Evolutionary conservation across 2,888 invertebrate species (phyloP).

Genomic region (Andrena haemorrhoa): DNA sequence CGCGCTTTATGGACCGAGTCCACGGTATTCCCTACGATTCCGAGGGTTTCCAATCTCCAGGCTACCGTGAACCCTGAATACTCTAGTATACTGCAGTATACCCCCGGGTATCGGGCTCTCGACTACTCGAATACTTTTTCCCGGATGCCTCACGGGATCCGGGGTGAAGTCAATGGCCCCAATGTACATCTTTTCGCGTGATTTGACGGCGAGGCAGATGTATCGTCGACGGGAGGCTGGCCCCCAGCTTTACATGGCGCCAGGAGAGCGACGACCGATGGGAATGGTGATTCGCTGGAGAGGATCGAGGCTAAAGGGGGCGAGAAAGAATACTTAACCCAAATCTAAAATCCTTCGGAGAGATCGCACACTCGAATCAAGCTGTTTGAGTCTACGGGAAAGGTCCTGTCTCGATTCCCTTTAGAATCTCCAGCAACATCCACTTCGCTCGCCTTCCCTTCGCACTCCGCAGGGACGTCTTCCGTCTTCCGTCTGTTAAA

Average conservation of each 20-base stretch:
- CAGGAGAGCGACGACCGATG: neutral
- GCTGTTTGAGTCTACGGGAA: neutral
- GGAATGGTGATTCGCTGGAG: constrained; percentile 12
- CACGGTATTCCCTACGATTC: no score
- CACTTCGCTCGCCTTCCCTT: neutral
- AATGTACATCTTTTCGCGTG: constrained; percentile 14
- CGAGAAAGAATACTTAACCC: constrained; percentile 63
- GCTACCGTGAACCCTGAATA: no score
- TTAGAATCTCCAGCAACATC: constrained; percentile 10
- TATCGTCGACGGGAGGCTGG: neutral
- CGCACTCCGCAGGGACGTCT: no score
- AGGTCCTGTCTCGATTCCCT: constrained; percentile 4
- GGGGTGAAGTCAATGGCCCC: no score
- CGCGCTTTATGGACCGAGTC: no score
- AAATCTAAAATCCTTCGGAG: constrained; percentile 62
- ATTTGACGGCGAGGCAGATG: constrained; percentile 12
- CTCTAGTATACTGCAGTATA: no score
- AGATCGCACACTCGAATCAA: constrained; percentile 40
- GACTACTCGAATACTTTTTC: no score
- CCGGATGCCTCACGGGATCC: no score
- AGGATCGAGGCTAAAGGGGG: constrained; percentile 1
- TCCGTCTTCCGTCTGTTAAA: constrained; percentile 32
- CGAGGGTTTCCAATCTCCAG: no score
- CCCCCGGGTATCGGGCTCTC: no score
- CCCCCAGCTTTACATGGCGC: neutral